These are phyloP conservation scores for Bombus cullumanus DNA, from an alignment of 1,140 invertebrate species.

Conservation along the genomic window DNA sequence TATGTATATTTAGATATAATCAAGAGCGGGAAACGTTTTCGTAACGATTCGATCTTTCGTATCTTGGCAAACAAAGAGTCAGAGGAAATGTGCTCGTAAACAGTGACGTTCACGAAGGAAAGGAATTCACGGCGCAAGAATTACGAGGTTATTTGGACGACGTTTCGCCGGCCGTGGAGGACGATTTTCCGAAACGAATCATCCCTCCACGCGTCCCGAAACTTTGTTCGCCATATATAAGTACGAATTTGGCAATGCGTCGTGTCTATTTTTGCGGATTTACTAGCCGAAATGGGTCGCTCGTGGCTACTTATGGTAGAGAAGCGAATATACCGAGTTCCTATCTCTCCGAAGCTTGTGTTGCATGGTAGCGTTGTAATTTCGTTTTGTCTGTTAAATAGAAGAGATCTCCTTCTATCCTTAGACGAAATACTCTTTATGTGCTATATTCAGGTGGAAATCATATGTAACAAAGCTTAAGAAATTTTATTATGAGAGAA, in stretches of 20 bases:
- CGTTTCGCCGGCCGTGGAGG: neutral
- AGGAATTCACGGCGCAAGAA: neutral
- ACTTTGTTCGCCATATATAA: conserved; percentile 13
- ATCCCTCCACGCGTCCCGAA: neutral
- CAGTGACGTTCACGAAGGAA: neutral
- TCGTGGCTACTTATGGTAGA: neutral
- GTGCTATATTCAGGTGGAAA: too few species aligned
- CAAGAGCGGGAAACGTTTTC: neutral
- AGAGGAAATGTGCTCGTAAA: conserved; percentile 10
- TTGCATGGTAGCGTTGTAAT: neutral
- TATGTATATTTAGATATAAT: neutral
- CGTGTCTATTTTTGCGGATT: conserved; percentile 39
- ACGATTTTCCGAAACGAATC: conserved; percentile 34
- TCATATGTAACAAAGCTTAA: too few species aligned
- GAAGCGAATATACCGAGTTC: conserved; percentile 11
- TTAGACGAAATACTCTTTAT: too few species aligned
- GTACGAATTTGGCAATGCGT: conserved; percentile 46
- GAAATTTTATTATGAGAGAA: too few species aligned
- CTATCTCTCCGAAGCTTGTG: neutral
- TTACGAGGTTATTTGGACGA: conserved; percentile 51
- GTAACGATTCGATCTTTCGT: neutral
- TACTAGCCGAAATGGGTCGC: conserved; percentile 40
- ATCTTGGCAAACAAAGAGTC: conserved; percentile 5
- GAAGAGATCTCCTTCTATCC: too few species aligned
- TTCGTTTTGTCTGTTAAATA: neutral